Percentiles rank a stretch among this genome's conserved stretches.
These are phyloP conservation scores for Cynocephalus volans DNA, from an alignment of 2,113 vertebrate species.

Conservation along the genomic window DNA sequence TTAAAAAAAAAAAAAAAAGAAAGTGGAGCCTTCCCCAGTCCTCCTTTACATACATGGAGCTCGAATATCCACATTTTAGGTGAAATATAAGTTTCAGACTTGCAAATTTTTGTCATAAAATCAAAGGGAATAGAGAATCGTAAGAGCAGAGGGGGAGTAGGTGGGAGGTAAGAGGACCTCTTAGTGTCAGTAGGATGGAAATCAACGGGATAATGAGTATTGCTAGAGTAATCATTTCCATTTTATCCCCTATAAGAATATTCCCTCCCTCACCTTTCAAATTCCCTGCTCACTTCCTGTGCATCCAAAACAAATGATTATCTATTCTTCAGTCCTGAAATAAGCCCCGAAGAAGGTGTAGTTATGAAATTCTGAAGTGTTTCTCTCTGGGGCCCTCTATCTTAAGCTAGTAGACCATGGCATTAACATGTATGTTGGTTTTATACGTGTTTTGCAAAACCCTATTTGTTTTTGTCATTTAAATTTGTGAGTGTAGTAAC, in stretches of 20 bases:
- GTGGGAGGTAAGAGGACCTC: conserved; percentile 72
- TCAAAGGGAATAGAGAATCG: conserved; percentile 82
- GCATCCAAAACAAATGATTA: conserved; percentile 80
- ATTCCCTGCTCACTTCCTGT: conserved; percentile 75
- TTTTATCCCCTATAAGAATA: conserved; percentile 81
- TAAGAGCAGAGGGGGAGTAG: conserved; percentile 58
- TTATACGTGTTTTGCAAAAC: conserved; percentile 76
- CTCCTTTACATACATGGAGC: conserved; percentile 63
- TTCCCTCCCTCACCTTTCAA: conserved; percentile 74
- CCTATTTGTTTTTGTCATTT: conserved; percentile 82
- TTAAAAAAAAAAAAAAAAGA: too few species aligned
- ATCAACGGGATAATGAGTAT: conserved; percentile 82
- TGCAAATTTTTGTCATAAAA: conserved; percentile 82
- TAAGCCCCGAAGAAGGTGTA: conserved; percentile 70
- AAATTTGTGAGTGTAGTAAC: conserved; percentile 73
- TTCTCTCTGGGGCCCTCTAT: conserved; percentile 60
- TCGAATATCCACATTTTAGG: conserved; percentile 76
- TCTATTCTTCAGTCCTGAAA: conserved; percentile 76
- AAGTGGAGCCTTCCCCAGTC: not conserved
- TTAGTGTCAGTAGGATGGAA: conserved; percentile 80
- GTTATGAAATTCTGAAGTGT: conserved; percentile 81
- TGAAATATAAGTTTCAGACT: conserved; percentile 81
- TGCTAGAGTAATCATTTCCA: conserved; percentile 82
- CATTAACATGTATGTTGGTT: conserved; percentile 80
- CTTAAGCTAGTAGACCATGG: conserved; percentile 67